Conservation (phyloP, 2,113 vertebrate species). For the Oryzias woworae region DNA sequence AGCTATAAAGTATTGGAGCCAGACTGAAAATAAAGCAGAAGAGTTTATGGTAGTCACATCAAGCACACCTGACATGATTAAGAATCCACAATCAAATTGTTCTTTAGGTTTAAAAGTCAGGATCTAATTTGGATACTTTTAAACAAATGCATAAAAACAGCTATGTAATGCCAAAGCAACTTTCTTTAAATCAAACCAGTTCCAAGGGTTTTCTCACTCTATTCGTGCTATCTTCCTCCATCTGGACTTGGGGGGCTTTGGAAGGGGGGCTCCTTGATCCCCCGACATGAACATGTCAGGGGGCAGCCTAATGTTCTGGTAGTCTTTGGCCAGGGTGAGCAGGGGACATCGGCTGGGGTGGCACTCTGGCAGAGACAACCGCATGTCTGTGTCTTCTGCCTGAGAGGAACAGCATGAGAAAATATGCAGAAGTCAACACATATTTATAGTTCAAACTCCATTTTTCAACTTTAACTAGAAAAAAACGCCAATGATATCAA, state of each 20-base stretch:
- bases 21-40: too few relatives aligned
- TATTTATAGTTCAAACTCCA: neutral
- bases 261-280: slow-evolving; percentile 76
- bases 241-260: slow-evolving; percentile 83
- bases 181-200: slow-evolving; percentile 4
- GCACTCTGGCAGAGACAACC: slow-evolving; percentile 93
- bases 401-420: slow-evolving; percentile 46
- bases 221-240: slow-evolving; percentile 96
- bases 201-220: slow-evolving; percentile 80
- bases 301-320: slow-evolving; percentile 84
- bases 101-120: too few relatives aligned
- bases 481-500: neutral
- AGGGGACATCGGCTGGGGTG: slow-evolving; percentile 96
- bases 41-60: too few relatives aligned
- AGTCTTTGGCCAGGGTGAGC: slow-evolving; percentile 93
- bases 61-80: too few relatives aligned
- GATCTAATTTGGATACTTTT: too few relatives aligned
- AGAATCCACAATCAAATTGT: too few relatives aligned
- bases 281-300: slow-evolving; percentile 84
- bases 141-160: too few relatives aligned
- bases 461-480: neutral
- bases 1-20: too few relatives aligned
- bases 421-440: neutral
- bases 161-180: slow-evolving; percentile 27
- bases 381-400: slow-evolving; percentile 96